These are phyloP conservation scores for Parambassis ranga DNA, from an alignment of 2,797 vertebrate genomes.

Conservation along the genomic window DNA sequence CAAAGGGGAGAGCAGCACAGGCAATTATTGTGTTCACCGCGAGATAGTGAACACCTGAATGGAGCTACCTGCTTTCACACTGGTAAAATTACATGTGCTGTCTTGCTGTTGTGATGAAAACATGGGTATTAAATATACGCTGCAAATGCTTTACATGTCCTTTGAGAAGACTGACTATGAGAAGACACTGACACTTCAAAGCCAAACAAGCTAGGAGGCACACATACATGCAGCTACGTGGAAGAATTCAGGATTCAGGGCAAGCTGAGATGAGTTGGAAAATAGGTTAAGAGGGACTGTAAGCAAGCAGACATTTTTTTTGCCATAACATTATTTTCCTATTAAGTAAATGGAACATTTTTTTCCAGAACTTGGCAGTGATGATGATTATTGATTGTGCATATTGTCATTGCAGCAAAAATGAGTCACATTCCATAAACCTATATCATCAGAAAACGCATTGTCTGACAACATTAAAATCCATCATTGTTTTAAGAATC, in stretches of 20 bases:
- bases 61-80: constrained; percentile 81
- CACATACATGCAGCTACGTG: constrained; percentile 10
- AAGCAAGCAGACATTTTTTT: background rate
- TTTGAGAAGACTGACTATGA: constrained; percentile 43
- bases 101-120: constrained; percentile 56
- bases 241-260: constrained; percentile 51
- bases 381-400: constrained; percentile 12
- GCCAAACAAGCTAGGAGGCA: constrained; percentile 23
- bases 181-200: constrained; percentile 57
- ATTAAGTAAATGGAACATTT: background rate
- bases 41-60: constrained; percentile 88
- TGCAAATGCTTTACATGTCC: constrained; percentile 59
- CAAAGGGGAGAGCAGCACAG: constrained; percentile 79
- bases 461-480: constrained; percentile 39
- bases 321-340: background rate
- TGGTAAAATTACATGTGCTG: constrained; percentile 80
- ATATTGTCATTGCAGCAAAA: constrained; percentile 25
- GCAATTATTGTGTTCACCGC: constrained; percentile 89
- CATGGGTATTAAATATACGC: constrained; percentile 46
- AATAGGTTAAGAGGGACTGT: constrained; percentile 48
- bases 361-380: background rate
- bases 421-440: constrained; percentile 8
- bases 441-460: constrained; percentile 6
- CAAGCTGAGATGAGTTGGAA: constrained; percentile 41
- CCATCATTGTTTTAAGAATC: constrained; percentile 50